A percentile compares a stretch with the other conserved stretches of the same genome.
phyloP scores from a whole-genome alignment of 2,113 vertebrate species.

The Camelus dromedarius region DNA sequence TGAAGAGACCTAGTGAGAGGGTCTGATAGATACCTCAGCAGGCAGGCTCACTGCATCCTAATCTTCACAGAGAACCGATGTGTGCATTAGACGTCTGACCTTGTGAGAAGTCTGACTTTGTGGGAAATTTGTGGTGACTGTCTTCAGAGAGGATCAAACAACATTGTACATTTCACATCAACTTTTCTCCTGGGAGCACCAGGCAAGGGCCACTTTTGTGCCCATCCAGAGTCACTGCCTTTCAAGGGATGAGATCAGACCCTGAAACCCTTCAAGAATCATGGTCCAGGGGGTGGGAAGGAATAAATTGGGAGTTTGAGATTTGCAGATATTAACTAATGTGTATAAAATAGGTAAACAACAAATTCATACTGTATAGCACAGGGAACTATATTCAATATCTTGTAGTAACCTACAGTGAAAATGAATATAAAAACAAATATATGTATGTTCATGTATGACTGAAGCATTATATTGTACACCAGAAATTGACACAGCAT shows the following conservation, averaged over 20 bases:
- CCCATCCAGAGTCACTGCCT: background rate
- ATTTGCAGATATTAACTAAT: too few species aligned
- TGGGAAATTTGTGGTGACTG: background rate
- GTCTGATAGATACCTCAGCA: background rate
- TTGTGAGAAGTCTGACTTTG: background rate
- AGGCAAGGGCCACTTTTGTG: background rate
- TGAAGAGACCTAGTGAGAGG: background rate
- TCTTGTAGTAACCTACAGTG: too few species aligned
- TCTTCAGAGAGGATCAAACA: slow-evolving; percentile 41
- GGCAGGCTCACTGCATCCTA: background rate
- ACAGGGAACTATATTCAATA: too few species aligned
- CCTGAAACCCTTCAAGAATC: background rate
- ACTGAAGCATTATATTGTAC: too few species aligned
- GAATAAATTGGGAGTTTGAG: too few species aligned
- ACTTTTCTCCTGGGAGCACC: background rate
- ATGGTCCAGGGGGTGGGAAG: too few species aligned
- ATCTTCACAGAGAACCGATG: slow-evolving; percentile 5
- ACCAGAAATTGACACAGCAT: too few species aligned
- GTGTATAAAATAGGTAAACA: too few species aligned
- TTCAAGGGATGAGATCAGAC: background rate
- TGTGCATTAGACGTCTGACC: background rate
- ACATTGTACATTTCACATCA: background rate
- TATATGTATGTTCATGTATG: too few species aligned
- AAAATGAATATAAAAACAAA: too few species aligned
- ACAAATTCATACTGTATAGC: too few species aligned